Evolutionary conservation across 1,140 invertebrate species (phyloP), one percentile per base, ranked within the genome.

Genomic region (Drosophila nebulosa): DNA sequence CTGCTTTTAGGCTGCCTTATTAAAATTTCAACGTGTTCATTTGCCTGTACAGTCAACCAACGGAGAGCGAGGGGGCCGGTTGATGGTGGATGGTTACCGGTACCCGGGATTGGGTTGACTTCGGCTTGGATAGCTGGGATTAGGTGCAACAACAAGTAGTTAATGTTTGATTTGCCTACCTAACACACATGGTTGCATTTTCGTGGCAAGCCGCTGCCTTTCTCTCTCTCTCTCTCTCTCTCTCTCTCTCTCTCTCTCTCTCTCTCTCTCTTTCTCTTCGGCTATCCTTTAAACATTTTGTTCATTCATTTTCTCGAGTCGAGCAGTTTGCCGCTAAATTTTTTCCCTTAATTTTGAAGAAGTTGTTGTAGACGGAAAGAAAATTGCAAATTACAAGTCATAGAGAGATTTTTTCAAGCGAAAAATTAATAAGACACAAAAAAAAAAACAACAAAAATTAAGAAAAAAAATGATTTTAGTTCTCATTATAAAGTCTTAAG

Each of bases 1-100:
- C 61, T 85, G 81, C 81, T 86, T 85, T 85, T 85, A 85, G 81
- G 81, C 78, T 85, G 81, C 74, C 81, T 88, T 85, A 85, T 85
- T 88, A 85, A 85, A 86, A 85, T 85, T 85, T 78, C 70, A 85
- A 79, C 77, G 73, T 85, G 80, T 86, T 85, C 80, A 86, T 85
- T 86, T 85, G 81, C 69, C 81, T 80, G 81, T 64, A 67, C n/a
- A 84, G 71, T 75, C 71, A 75, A 46, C 18, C 7, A 9, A 7
- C 14, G 30, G 9, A 22, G 30, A 5, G n/a, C 14, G 9, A 26
- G 18, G 1, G 9, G 14, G 3, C 10, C 2, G 21, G 35, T 16
- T 21, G 57, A n/a, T n/a, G 36, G 64, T 36, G 59, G 63, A 18
- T 30, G 60, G 66, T 68, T 35, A 39, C 30, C 35, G 64, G 72